Base-by-base conservation (phyloP, 2,113 vertebrate species). In the Cephalopholis sonnerati region DNA sequence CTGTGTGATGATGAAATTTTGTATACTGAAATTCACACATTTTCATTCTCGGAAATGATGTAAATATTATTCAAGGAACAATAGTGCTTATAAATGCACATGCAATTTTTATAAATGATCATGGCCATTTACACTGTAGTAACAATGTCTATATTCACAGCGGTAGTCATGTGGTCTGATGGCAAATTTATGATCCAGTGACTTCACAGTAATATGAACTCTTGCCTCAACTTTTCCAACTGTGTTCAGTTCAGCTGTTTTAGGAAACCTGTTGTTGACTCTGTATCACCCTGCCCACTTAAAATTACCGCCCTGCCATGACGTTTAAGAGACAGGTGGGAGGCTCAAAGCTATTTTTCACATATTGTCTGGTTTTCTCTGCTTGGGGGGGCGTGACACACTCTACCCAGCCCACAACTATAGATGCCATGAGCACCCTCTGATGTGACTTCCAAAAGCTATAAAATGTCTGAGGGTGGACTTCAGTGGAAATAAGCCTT, bases 251-350 rank as follows among this genome's bases (percentile, higher is more conserved):
- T 81, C 83, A 88, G 86, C 73, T 84, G 70, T 80, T 84, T 70
- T 7, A 72, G n/a, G 25, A 82, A 74, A 84, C 29, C 75, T 71
- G 68, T 59, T 83, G 84, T 85, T 86, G 82, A 79, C 76, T 57
- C 69, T 81, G 44, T 44, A 82, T 83, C 79, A 67, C 17, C 51
- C 22, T 50, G 64, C 61, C 36, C 66, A 77, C 73, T 66, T 74
- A 25, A 74, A 70, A 74, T 73, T 62, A 65, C 54, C 64, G 39
- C 83, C 50, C 75, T 54, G 7, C 75, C 59, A 54, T 79, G 78
- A 88, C 22, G 36, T 87, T 77, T 57, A 66, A 55, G 77, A 82
- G 88, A 84, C 74, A 89, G 74, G 84, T 87, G 84, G 79, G 59
- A 82, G 79, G 59, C 55, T 75, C 29, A 46, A 59, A 50, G 63